phyloP scores from a whole-genome alignment of 2,113 vertebrate species.

The Cyphomyrus plagiostoma region DNA sequence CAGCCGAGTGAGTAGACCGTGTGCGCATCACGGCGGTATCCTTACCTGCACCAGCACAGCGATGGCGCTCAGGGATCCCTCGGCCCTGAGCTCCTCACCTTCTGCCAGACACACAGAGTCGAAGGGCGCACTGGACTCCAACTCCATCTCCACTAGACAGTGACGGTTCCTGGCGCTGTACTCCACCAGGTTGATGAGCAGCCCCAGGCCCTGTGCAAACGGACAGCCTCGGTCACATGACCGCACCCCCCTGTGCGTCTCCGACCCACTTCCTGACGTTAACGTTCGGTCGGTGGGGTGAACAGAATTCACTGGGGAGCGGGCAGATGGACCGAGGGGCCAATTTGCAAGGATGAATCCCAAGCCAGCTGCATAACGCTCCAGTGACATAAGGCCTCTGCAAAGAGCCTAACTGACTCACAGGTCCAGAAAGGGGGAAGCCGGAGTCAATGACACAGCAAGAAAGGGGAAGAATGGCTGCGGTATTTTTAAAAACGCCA shows the following conservation, averaged over 20 bases:
- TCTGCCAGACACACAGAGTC: slow-evolving; percentile 69
- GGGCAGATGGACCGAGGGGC: neutral
- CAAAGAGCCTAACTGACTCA: neutral
- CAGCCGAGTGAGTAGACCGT: neutral
- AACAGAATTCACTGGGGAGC: neutral
- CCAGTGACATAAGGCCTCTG: neutral
- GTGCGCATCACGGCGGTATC: neutral
- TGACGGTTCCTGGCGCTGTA: slow-evolving; percentile 92
- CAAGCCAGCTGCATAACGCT: neutral
- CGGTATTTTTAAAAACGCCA: neutral
- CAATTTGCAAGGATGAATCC: neutral
- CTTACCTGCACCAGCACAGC: slow-evolving; percentile 88
- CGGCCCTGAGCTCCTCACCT: slow-evolving; percentile 56
- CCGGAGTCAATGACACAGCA: neutral
- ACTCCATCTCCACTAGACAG: slow-evolving; percentile 91
- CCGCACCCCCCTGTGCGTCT: neutral
- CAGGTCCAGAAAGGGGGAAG: neutral
- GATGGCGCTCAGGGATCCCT: slow-evolving; percentile 77
- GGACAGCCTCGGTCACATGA: slow-evolving; percentile 14
- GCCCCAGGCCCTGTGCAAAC: slow-evolving; percentile 77
- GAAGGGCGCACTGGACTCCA: slow-evolving; percentile 69
- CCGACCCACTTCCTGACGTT: neutral
- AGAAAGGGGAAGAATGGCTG: neutral
- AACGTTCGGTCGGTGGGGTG: neutral
- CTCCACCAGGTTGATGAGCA: slow-evolving; percentile 94